phyloP scores from a whole-genome alignment of 2,113 vertebrate species.

The Natator depressus region DNA sequence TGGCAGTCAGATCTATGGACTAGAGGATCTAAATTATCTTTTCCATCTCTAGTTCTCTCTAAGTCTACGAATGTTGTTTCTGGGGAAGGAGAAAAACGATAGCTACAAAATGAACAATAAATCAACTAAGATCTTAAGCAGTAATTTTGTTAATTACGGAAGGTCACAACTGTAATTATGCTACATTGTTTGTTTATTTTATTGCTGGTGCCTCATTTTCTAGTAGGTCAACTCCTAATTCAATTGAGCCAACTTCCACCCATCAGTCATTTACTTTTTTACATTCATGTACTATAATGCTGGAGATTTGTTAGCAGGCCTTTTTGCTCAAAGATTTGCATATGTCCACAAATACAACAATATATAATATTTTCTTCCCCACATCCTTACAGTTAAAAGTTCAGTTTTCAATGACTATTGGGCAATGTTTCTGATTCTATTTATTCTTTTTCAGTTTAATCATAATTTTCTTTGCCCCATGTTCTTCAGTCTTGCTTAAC shows the following conservation, averaged over 20 bases:
- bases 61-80: neutral
- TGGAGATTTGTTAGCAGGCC: neutral
- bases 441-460: neutral
- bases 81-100: neutral
- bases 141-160: conserved; percentile 24
- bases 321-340: neutral
- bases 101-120: conserved; percentile 41
- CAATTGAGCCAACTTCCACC: neutral
- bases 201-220: conserved; percentile 23
- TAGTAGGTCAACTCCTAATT: conserved; percentile 28
- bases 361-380: neutral
- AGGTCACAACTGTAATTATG: conserved; percentile 64
- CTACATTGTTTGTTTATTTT: conserved; percentile 56
- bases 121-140: conserved; percentile 12
- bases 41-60: conserved; percentile 6
- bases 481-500: neutral
- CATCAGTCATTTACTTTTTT: neutral
- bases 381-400: conserved; percentile 11
- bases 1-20: neutral
- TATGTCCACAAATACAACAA: neutral
- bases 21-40: conserved; percentile 18
- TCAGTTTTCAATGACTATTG: neutral
- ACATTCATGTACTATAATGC: neutral
- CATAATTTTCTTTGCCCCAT: neutral
- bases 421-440: neutral